These are phyloP conservation scores for Pseudotriccus pelzelni DNA, from an alignment of 2,797 vertebrate genomes.

Conservation along the genomic window DNA sequence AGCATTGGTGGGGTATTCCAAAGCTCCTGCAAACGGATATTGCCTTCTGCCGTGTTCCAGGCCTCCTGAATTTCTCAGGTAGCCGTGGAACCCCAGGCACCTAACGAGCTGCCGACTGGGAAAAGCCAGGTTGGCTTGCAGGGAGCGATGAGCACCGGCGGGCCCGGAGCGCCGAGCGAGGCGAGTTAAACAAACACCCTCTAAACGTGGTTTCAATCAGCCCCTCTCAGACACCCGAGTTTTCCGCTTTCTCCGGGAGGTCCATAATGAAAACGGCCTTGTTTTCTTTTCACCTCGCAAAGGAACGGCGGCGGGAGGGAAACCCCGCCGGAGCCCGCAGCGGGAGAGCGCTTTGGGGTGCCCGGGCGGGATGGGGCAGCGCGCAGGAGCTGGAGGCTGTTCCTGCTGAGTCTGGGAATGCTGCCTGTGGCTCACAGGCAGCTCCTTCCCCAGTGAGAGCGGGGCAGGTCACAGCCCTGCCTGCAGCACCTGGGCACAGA, in stretches of 20 bases:
- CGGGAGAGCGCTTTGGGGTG: accelerated
- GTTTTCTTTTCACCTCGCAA: background rate
- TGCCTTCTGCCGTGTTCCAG: background rate
- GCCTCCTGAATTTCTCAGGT: background rate
- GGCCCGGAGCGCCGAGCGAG: background rate
- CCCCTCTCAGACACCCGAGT: background rate
- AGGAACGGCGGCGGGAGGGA: background rate
- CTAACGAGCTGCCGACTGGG: background rate
- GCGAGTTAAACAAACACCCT: background rate
- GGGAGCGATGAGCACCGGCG: background rate
- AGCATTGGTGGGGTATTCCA: background rate
- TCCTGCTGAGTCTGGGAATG: background rate
- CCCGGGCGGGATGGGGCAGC: background rate
- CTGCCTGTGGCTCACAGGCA: background rate
- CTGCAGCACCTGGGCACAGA: background rate
- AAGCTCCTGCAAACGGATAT: background rate
- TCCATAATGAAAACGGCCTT: background rate
- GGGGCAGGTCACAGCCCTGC: background rate
- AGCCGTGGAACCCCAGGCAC: background rate
- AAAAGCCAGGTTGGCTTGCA: background rate
- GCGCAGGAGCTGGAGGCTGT: accelerated
- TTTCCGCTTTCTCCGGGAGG: constrained; percentile 19
- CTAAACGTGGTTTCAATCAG: constrained; percentile 52
- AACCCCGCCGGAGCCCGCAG: background rate
- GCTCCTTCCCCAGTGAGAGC: background rate